Conservation (phyloP, 2,888 invertebrate genomes). For the Drosophila limbata region DNA sequence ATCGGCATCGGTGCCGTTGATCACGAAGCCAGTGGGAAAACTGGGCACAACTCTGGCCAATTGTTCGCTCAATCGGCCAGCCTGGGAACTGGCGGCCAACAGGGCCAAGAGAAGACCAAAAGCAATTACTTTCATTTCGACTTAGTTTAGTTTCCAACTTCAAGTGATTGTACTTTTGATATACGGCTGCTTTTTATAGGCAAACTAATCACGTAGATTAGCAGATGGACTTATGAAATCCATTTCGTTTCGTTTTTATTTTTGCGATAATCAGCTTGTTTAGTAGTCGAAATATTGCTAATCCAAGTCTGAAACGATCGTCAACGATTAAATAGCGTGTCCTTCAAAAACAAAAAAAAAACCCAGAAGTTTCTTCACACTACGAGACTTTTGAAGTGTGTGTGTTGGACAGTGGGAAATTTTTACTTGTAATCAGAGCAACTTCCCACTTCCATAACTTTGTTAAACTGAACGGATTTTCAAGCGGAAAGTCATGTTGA, state of each 20-base stretch:
- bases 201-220: slow-evolving; percentile 14
- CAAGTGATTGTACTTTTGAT: slow-evolving; percentile 19
- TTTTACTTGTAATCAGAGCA: too few species aligned
- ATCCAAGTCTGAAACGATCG: slow-evolving; percentile 20
- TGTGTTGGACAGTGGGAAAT: neutral
- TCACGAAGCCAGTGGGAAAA: slow-evolving; percentile 78
- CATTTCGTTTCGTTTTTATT: slow-evolving; percentile 14
- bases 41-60: slow-evolving; percentile 70
- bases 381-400: slow-evolving; percentile 14
- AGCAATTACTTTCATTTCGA: slow-evolving; percentile 74
- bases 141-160: slow-evolving; percentile 19
- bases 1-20: slow-evolving; percentile 83
- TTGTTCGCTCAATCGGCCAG: slow-evolving; percentile 55
- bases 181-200: slow-evolving; percentile 52
- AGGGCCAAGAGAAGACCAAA: slow-evolving; percentile 60
- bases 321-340: slow-evolving; percentile 8
- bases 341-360: neutral
- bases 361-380: slow-evolving; percentile 1
- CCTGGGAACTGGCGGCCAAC: slow-evolving; percentile 71
- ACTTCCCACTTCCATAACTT: too few species aligned
- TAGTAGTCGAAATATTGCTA: slow-evolving; percentile 11
- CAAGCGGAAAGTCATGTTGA: too few species aligned
- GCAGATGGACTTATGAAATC: slow-evolving; percentile 57
- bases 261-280: slow-evolving; percentile 22
- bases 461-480: too few species aligned